These are phyloP conservation scores for Neotoxoptera formosana DNA, from an alignment of 1,140 invertebrate species.

Conservation along the genomic window DNA sequence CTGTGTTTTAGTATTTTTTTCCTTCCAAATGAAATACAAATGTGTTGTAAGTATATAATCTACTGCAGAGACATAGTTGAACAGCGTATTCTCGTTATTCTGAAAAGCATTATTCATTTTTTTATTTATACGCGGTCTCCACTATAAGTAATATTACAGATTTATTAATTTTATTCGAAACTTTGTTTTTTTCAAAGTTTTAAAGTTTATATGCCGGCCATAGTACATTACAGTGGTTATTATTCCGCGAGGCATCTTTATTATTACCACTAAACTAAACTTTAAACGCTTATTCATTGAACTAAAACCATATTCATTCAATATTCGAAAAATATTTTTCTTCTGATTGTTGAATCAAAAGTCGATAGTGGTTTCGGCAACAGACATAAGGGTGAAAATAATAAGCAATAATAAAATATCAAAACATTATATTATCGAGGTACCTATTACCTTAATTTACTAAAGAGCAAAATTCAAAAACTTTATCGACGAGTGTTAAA, in stretches of 20 bases:
- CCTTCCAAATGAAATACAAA: neutral
- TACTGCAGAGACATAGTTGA: neutral
- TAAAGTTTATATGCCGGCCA: neutral
- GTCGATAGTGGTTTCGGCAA: neutral
- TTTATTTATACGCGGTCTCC: neutral
- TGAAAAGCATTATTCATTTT: slow-evolving; percentile 15
- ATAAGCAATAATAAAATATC: neutral
- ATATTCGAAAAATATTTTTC: neutral
- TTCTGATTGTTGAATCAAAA: neutral
- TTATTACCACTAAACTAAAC: neutral
- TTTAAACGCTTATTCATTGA: neutral
- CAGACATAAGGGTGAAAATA: neutral
- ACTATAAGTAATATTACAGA: neutral
- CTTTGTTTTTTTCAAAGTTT: neutral
- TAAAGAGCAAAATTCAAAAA: neutral
- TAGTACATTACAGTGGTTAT: neutral
- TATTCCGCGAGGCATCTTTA: neutral
- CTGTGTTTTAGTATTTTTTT: neutral
- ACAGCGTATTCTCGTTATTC: neutral
- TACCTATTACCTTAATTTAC: neutral
- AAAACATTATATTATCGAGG: neutral
- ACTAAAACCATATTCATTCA: neutral
- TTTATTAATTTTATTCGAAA: neutral
- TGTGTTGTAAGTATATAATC: neutral
- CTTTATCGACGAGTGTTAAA: neutral